Evolutionary conservation across 2,888 invertebrate species (phyloP).

Genomic region (Teinopalpus imperialis): DNA sequence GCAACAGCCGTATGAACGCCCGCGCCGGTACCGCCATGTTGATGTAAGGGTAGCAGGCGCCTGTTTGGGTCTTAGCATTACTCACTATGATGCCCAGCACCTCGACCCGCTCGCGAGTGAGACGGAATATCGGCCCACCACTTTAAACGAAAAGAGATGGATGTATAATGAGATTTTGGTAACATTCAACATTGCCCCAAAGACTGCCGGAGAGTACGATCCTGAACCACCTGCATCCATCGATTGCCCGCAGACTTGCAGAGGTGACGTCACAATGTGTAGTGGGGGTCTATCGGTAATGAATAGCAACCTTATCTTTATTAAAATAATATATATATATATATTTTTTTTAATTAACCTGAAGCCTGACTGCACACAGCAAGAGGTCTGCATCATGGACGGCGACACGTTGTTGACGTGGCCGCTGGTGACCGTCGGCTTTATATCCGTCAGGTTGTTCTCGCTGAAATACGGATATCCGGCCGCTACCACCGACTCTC

Average conservation of each 20-base stretch:
- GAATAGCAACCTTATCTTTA: too few species aligned
- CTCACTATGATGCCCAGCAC: slow-evolving; percentile 82
- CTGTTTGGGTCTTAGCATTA: slow-evolving; percentile 75
- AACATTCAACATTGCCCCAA: too few species aligned
- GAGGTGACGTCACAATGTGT: too few species aligned
- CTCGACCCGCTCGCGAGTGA: slow-evolving; percentile 52
- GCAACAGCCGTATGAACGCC: slow-evolving; percentile 60
- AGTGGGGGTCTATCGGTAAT: too few species aligned
- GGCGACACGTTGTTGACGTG: slow-evolving; percentile 77
- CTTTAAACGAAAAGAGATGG: slow-evolving; percentile 45
- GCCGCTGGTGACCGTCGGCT: slow-evolving; percentile 79
- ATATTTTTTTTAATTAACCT: slow-evolving; percentile 45
- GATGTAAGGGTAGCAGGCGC: slow-evolving; percentile 79
- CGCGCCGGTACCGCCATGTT: slow-evolving; percentile 83
- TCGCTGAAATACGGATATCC: slow-evolving; percentile 83
- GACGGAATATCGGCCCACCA: slow-evolving; percentile 82
- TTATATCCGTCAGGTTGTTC: slow-evolving; percentile 56
- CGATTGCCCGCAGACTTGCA: too few species aligned
- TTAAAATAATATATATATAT: too few species aligned
- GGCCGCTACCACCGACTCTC: slow-evolving; percentile 80
- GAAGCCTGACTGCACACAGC: slow-evolving; percentile 83
- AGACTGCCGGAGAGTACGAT: too few species aligned
- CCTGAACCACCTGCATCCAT: too few species aligned
- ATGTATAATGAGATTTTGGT: too few species aligned
- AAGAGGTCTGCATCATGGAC: slow-evolving; percentile 83